phyloP scores from a whole-genome alignment of 2,113 vertebrate genomes.

The Ptyas mucosa region DNA sequence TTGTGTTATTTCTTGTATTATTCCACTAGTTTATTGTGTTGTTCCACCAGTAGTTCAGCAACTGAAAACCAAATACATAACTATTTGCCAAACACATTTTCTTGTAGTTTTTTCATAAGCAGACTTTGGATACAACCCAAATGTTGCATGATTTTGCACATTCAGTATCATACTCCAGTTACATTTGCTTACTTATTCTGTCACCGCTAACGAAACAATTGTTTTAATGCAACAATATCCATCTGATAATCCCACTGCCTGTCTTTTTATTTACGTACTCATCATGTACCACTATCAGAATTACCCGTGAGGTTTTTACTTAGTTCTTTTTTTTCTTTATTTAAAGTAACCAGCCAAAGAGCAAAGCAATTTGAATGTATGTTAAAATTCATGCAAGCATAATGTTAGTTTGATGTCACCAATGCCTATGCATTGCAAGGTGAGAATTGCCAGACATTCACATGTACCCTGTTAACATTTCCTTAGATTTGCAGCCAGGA shows the following conservation, averaged over 20 bases:
- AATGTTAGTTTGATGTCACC: background rate
- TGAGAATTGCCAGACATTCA: slow-evolving; percentile 7
- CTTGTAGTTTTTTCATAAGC: background rate
- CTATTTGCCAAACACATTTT: background rate
- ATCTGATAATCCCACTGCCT: background rate
- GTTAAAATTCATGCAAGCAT: background rate
- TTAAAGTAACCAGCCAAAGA: background rate
- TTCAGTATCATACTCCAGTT: background rate
- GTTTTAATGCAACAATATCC: background rate
- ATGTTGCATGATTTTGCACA: background rate
- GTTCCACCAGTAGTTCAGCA: background rate
- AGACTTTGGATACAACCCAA: background rate
- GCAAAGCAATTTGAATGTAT: background rate
- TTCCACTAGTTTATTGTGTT: background rate
- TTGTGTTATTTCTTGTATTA: background rate
- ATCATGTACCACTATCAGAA: background rate
- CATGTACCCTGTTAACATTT: background rate
- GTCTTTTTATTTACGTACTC: slow-evolving; percentile 2
- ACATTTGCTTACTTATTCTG: background rate
- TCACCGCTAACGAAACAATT: background rate
- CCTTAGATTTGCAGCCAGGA: slow-evolving; percentile 6
- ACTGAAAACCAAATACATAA: background rate
- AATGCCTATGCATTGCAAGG: background rate
- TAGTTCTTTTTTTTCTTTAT: background rate
- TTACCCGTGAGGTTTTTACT: background rate